Conservation (phyloP, 2,113 vertebrate genomes). For the Eptatretus burgeri region DNA sequence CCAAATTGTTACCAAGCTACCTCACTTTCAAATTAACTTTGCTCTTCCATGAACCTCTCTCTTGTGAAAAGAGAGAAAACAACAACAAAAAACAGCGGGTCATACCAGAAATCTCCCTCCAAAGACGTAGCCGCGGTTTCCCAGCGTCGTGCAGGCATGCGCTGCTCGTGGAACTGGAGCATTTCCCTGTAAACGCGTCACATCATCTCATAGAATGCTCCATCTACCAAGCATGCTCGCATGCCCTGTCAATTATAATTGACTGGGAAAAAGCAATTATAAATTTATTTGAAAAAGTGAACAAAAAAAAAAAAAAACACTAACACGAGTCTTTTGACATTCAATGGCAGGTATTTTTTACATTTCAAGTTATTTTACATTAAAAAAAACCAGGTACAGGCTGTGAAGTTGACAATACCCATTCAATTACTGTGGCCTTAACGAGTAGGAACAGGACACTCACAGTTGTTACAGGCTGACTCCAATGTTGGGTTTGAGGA, state of each 20-base stretch:
- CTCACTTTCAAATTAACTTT: background rate
- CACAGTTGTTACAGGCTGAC: constrained; percentile 56
- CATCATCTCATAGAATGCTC: too few relatives aligned
- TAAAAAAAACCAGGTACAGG: background rate
- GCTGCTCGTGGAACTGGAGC: constrained; percentile 59
- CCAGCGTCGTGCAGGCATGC: constrained; percentile 57
- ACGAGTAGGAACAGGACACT: constrained; percentile 11
- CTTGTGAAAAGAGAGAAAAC: background rate
- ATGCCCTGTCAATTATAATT: background rate
- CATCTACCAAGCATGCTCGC: too few relatives aligned
- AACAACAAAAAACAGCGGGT: too few relatives aligned
- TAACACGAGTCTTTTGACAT: background rate
- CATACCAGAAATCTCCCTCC: constrained; percentile 60
- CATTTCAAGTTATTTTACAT: constrained; percentile 3
- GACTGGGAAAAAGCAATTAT: background rate
- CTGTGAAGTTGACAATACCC: background rate
- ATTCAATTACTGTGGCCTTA: background rate
- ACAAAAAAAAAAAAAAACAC: background rate
- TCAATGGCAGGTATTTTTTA: background rate
- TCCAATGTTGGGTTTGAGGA: constrained; percentile 55
- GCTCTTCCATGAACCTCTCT: background rate
- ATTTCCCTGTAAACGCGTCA: constrained; percentile 26
- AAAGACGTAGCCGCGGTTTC: constrained; percentile 62
- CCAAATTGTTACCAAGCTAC: too few relatives aligned
- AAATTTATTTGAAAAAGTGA: constrained; percentile 4